Percentiles rank a stretch among this genome's conserved stretches.
phyloP scores from a whole-genome alignment of 2,888 invertebrate species.

The Syritta pipiens region DNA sequence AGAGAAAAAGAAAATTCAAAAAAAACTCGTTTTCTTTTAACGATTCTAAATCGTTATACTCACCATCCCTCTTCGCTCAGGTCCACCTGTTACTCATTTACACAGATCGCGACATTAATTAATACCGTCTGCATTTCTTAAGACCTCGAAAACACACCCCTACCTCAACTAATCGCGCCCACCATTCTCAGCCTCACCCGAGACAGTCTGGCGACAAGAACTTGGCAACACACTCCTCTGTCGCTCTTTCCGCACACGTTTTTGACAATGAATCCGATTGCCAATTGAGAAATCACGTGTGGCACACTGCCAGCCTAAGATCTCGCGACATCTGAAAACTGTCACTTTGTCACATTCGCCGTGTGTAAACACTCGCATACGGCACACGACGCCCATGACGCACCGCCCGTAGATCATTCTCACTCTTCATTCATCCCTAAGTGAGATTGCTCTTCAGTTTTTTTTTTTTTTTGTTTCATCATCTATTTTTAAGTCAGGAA shows the following conservation, averaged over 20 bases:
- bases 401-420: conserved; percentile 16
- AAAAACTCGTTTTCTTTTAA: no score
- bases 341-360: conserved; percentile 15
- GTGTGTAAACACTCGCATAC: not conserved
- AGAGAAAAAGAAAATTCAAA: no score
- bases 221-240: not conserved
- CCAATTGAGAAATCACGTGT: conserved; percentile 24
- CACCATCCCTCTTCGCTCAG: no score
- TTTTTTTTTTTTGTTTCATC: no score
- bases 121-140: no score
- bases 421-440: not conserved
- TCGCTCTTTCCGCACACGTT: not conserved
- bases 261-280: conserved; percentile 26
- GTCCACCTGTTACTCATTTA: no score
- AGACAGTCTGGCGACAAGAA: conserved; percentile 29
- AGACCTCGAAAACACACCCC: no score
- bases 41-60: no score
- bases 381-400: conserved; percentile 14
- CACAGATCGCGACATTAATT: no score
- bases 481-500: no score
- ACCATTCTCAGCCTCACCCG: no score
- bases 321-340: not conserved
- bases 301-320: conserved; percentile 36
- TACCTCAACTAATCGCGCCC: no score
- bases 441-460: conserved; percentile 4